A percentile compares a stretch with the other conserved stretches of the same genome.
phyloP scores from a whole-genome alignment of 92 coral and sea anemone species.

The Pocillopora meandrina region DNA sequence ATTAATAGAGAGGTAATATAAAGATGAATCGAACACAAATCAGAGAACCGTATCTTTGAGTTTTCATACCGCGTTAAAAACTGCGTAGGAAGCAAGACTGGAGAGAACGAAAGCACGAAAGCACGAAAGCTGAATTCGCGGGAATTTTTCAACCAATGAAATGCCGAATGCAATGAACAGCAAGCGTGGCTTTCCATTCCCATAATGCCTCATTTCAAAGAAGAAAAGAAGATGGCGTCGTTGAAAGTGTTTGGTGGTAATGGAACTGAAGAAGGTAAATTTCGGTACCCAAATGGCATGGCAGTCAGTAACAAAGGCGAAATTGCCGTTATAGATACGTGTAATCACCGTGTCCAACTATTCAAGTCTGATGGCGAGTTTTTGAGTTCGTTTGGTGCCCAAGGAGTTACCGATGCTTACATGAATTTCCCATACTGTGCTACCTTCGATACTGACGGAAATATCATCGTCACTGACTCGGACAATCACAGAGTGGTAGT shows the following conservation, averaged over 20 bases:
- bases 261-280: conserved; percentile 34
- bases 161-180: neutral
- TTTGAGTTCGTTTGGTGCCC: conserved; percentile 50
- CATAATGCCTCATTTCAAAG: conserved; percentile 3
- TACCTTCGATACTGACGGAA: conserved; percentile 46
- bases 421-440: conserved; percentile 64
- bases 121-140: conserved; percentile 9
- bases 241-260: conserved; percentile 35
- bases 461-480: conserved; percentile 62
- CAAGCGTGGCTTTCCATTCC: conserved; percentile 31
- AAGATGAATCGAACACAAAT: too few species aligned
- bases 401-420: conserved; percentile 42
- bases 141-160: conserved; percentile 36
- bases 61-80: too few species aligned
- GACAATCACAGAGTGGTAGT: conserved; percentile 64
- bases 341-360: conserved; percentile 56
- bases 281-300: conserved; percentile 53
- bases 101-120: too few species aligned
- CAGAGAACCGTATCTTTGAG: too few species aligned
- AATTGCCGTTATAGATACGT: conserved; percentile 64
- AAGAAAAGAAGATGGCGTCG: conserved; percentile 38
- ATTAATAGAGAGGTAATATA: too few species aligned
- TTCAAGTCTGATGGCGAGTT: conserved; percentile 47
- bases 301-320: conserved; percentile 51
- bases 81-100: neutral